Conservation (phyloP, 2,888 invertebrate genomes). For the Cryptus viduatorius region DNA sequence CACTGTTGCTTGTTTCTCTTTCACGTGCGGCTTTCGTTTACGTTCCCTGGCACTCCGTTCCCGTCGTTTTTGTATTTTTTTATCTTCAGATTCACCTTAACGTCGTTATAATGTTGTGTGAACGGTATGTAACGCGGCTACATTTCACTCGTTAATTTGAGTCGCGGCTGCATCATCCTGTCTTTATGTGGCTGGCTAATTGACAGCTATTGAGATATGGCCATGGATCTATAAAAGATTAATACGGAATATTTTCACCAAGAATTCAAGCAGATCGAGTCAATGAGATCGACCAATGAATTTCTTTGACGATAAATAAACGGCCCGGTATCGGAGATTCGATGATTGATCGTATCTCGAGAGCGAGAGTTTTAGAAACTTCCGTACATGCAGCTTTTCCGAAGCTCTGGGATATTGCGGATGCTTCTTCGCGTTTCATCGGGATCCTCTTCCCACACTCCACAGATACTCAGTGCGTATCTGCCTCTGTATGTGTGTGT, state of each 20-base stretch:
- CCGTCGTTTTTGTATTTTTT: constrained; percentile 1
- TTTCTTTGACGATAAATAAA: constrained; percentile 25
- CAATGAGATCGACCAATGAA: constrained; percentile 11
- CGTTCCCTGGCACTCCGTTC: constrained; percentile 57
- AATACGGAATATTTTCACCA: constrained; percentile 61
- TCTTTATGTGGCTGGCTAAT: constrained; percentile 69
- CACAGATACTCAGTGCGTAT: neutral
- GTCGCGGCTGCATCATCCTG: constrained; percentile 78
- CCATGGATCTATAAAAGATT: constrained; percentile 81
- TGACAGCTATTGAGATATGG: constrained; percentile 77
- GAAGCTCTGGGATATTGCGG: neutral
- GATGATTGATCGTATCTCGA: neutral
- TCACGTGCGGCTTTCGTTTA: constrained; percentile 61
- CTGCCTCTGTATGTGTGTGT: neutral
- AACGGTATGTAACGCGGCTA: constrained; percentile 53
- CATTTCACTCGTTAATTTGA: constrained; percentile 68
- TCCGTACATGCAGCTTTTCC: constrained; percentile 17
- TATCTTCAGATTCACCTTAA: constrained; percentile 8
- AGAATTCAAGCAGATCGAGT: neutral
- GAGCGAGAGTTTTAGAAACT: constrained; percentile 21
- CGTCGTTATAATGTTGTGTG: neutral
- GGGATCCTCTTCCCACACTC: constrained; percentile 18
- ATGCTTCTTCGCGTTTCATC: constrained; percentile 6
- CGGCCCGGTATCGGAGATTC: constrained; percentile 19
- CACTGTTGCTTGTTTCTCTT: constrained; percentile 60